These are phyloP conservation scores for Sebastes schlegelii DNA, from an alignment of 2,113 vertebrate genomes.

Conservation along the genomic window DNA sequence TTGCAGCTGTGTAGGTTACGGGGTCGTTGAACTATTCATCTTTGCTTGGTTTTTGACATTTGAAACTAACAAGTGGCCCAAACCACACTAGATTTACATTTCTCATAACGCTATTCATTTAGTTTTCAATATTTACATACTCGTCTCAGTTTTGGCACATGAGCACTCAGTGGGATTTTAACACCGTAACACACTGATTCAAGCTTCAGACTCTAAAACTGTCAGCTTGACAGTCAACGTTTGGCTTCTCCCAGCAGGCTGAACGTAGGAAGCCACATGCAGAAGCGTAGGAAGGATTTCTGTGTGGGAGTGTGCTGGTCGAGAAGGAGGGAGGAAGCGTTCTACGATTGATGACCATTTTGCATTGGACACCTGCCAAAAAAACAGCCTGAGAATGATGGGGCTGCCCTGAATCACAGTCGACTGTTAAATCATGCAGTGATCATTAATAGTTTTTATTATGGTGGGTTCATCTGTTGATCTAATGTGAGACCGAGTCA, in stretches of 20 bases:
- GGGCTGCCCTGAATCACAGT: constrained; percentile 17
- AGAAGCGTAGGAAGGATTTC: constrained; percentile 13
- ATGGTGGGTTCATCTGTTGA: constrained; percentile 19
- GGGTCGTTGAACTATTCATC: neutral
- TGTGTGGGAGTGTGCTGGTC: constrained; percentile 34
- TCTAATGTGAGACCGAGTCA: constrained; percentile 10
- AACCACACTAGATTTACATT: constrained; percentile 40
- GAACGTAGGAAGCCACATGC: constrained; percentile 19
- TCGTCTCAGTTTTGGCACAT: constrained; percentile 26
- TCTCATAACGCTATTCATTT: neutral
- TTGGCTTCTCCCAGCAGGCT: constrained; percentile 16
- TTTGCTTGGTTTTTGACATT: constrained; percentile 12
- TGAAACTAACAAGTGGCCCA: constrained; percentile 10
- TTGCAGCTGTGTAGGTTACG: constrained; percentile 10
- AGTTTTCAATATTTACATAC: constrained; percentile 43
- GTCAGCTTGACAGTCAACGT: neutral
- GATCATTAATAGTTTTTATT: constrained; percentile 36
- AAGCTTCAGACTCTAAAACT: constrained; percentile 5
- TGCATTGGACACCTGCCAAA: constrained; percentile 43
- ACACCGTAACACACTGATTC: constrained; percentile 1
- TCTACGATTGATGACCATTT: constrained; percentile 46
- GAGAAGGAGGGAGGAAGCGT: constrained; percentile 9
- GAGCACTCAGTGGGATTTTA: constrained; percentile 11
- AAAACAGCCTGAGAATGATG: constrained; percentile 7
- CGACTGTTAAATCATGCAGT: neutral